Evolutionary conservation across 2,888 invertebrate genomes (phyloP).

Genomic region (Petrolisthes manimaculis): DNA sequence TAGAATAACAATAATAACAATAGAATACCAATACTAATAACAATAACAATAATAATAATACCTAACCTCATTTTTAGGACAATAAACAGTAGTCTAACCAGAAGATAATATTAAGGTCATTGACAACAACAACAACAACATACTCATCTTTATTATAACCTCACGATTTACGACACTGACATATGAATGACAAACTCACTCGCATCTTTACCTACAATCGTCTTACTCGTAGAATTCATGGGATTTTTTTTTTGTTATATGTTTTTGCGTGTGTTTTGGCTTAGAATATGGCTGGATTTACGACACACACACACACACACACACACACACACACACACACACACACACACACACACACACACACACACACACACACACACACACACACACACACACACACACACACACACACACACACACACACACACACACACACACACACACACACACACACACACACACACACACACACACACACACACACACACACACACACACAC

Average conservation of each 20-base stretch:
- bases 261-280: not conserved
- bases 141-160: not conserved
- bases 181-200: too few relatives aligned
- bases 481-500: conserved; percentile 24
- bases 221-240: too few relatives aligned
- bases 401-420: conserved; percentile 22
- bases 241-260: too few relatives aligned
- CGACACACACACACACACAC: conserved; percentile 34
- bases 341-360: conserved; percentile 33
- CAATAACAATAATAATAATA: too few relatives aligned
- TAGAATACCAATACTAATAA: too few relatives aligned
- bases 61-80: too few relatives aligned
- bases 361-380: conserved; percentile 28
- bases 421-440: conserved; percentile 17
- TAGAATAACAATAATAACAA: too few relatives aligned
- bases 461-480: conserved; percentile 18
- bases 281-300: not conserved
- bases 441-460: conserved; percentile 13
- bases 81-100: too few relatives aligned
- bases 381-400: conserved; percentile 22
- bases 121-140: not conserved
- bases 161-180: too few relatives aligned
- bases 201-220: too few relatives aligned
- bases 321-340: conserved; percentile 34
- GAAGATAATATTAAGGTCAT: too few relatives aligned